Evolutionary conservation across 2,888 invertebrate genomes (phyloP).

Genomic region (Philonicus albiceps): DNA sequence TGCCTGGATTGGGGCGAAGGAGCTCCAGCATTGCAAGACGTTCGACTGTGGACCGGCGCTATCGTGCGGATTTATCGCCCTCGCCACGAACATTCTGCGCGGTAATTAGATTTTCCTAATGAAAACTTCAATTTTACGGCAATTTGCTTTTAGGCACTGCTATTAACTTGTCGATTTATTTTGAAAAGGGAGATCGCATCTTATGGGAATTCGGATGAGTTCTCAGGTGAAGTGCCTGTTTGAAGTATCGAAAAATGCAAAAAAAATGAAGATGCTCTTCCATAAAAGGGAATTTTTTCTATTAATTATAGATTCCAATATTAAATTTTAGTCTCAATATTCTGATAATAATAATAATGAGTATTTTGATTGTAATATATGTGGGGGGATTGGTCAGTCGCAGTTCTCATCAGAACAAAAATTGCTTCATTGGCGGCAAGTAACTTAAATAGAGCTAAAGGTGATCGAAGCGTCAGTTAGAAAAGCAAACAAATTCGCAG

Average conservation of each 20-base stretch:
- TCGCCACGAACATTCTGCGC: neutral
- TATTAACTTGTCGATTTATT: neutral
- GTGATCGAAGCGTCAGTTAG: too few relatives aligned
- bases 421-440: too few relatives aligned
- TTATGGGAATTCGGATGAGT: neutral
- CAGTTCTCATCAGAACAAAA: too few relatives aligned
- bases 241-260: neutral
- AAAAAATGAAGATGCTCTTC: neutral
- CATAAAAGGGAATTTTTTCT: neutral
- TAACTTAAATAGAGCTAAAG: too few relatives aligned
- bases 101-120: neutral
- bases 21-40: neutral
- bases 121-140: neutral
- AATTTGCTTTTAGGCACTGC: neutral
- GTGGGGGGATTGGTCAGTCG: too few relatives aligned
- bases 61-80: neutral
- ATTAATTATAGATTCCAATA: too few relatives aligned
- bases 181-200: neutral
- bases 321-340: too few relatives aligned
- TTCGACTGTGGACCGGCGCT: neutral
- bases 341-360: too few relatives aligned
- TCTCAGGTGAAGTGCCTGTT: neutral
- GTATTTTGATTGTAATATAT: too few relatives aligned
- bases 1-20: neutral
- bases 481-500: too few relatives aligned